These are phyloP conservation scores for Zoanthus solanderi DNA, from an alignment of 92 coral and sea anemone genomes.

Conservation along the genomic window DNA sequence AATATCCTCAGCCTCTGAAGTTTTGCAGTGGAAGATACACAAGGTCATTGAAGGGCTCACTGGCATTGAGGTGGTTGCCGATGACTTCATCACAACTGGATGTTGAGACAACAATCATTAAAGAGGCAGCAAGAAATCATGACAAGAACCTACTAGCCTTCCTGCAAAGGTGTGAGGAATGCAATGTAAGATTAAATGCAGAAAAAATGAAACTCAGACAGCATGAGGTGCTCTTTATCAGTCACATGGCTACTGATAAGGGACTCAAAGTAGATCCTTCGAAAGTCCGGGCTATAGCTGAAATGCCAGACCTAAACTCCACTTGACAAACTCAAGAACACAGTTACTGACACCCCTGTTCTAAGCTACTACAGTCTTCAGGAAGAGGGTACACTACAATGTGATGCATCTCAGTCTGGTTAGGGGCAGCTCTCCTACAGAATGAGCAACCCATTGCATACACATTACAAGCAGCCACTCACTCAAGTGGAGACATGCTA, in stretches of 20 bases:
- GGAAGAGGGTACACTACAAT: constrained; percentile 39
- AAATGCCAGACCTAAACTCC: no score
- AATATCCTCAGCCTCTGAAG: neutral
- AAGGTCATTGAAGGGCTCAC: neutral
- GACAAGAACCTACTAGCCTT: constrained; percentile 7
- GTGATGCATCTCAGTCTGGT: constrained; percentile 39
- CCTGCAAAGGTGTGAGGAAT: neutral
- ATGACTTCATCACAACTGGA: no score
- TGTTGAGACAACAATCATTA: neutral
- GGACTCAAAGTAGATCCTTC: neutral
- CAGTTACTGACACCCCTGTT: constrained; percentile 25
- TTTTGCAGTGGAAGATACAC: neutral
- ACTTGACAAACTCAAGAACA: neutral
- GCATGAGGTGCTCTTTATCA: constrained; percentile 1
- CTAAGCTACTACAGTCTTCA: constrained; percentile 24
- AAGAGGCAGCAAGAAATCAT: neutral
- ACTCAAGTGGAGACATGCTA: neutral
- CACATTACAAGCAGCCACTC: neutral
- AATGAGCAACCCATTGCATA: neutral
- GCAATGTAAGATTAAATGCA: no score
- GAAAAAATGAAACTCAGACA: neutral
- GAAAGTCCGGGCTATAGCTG: neutral
- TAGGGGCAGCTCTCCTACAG: constrained; percentile 26
- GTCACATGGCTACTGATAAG: constrained; percentile 9
- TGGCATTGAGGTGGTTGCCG: neutral